Evolutionary conservation across 1,140 invertebrate species (phyloP), one percentile per base, ranked within the genome.

Genomic region (Drosophila quadrilineata): DNA sequence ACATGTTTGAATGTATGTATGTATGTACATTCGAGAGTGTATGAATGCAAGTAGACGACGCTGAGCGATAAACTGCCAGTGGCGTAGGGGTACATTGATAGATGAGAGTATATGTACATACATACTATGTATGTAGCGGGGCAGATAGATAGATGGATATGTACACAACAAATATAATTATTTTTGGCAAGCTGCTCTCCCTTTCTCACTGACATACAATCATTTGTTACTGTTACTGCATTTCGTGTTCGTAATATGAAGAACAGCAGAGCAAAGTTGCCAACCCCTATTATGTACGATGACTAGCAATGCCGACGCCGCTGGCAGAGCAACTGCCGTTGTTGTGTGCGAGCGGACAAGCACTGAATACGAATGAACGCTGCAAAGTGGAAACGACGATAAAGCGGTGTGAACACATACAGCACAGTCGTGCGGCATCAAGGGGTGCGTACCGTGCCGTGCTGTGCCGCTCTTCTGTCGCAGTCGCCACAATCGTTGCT

Each of bases 311-410:
- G 35, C 6, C 38, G 29, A 17, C 46, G 38, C 49, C 57, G 43
- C 50, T 68, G 46, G 50, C 35, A 49, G 46, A 52, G 38, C n/a
- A 65, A 65, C 46, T 53, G 41, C 38, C n/a, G n/a, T n/a, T n/a
- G n/a, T n/a, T n/a, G n/a, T n/a, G n/a, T n/a, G n/a, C n/a, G n/a
- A n/a, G n/a, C n/a, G n/a, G 43, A 71, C 69, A 60, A 57, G 64
- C 69, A 71, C 53, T 68, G 69, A 71, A 71, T 67, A 71, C 68
- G 69, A 71, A 71, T 67, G 64, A 68, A 71, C 28, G 64, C 35
- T 63, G 35, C 26, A 68, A 71, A 56, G 57, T 58, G 45, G 56
- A 65, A 52, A 60, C 71, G 65, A 49, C 40, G 58, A 58, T 71
- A 74, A 66, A 74, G 63, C 57, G 57, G 62, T 65, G 54, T 10